Evolutionary conservation across 2,888 invertebrate species (phyloP), one percentile per base, ranked within the genome.

Genomic region (Lasioglossum calceatum): DNA sequence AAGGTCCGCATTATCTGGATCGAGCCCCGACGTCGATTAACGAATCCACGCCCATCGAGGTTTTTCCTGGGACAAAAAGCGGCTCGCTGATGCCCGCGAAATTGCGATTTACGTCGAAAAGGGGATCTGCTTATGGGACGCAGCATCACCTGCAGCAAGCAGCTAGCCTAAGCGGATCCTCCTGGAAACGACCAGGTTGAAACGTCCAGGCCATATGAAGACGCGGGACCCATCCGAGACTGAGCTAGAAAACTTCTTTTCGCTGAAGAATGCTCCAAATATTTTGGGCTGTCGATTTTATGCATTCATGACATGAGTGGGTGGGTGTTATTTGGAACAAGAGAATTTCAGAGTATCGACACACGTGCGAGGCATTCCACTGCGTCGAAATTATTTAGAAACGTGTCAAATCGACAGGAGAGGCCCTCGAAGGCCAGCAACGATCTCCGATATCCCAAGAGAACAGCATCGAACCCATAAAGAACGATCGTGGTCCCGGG

Each of bases 11-110:
- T 84, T 82, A 82, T n/a, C 76, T 12, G 23, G 78, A n/a, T 70
- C 64, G 14, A 14, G 32, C 32, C 54, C 54, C 64, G 76, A 79
- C 84, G 76, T 84, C 85, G 85, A 85, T 85, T 85, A 85, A 73
- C 79, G 64, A 44, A 79, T 50, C 67, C 85, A 84, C 85, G 85
- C 85, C 76, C 85, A 70, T 39, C 61, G 3, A 14, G 72, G 76
- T 79, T 84, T 79, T 84, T 85, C 74, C 64, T 23, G 47, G 23
- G 19, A 23, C 36, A 73, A 84, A 85, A 85, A 73, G 10, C 76
- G 73, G 76, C 71, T 47, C 79, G 85, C 10, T 73, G 85, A 85
- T 84, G 79, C 72, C 76, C 85, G 85, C 76, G 85, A 85, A 85
- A 85, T 85, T 50, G 85, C 85, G 85, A 85, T 85, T 85, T 70